Percentiles rank a stretch among this genome's conserved stretches.
Conservation (phyloP, 1,140 invertebrate genomes). For the Papilio dardanus region DNA sequence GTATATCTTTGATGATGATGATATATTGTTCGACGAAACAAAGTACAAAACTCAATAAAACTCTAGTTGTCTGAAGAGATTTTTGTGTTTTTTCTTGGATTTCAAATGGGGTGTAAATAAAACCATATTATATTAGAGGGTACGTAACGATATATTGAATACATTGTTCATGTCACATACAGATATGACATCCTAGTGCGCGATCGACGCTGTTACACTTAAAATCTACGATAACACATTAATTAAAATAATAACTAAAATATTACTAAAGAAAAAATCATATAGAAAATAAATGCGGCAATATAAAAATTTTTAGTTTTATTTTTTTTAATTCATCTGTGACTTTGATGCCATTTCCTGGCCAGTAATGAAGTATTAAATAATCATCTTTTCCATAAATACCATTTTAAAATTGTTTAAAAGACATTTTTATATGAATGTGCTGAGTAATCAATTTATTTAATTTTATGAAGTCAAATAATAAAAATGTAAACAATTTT, state of each 20-base stretch:
- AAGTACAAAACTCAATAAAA: not conserved
- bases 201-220: conserved; percentile 56
- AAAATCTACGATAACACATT: conserved; percentile 49
- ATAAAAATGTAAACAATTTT: conserved; percentile 3
- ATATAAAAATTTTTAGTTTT: conserved; percentile 47
- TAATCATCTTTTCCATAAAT: conserved; percentile 30
- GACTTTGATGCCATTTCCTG: conserved; percentile 60
- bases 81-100: not conserved
- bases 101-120: conserved; percentile 41
- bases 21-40: too few species aligned
- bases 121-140: conserved; percentile 44
- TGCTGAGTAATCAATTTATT: not conserved
- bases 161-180: conserved; percentile 56
- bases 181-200: conserved; percentile 65
- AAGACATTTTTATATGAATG: not conserved
- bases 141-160: conserved; percentile 61
- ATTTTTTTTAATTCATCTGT: conserved; percentile 60
- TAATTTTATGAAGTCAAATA: not conserved
- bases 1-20: too few species aligned
- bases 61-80: not conserved
- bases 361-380: conserved; percentile 23
- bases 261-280: conserved; percentile 53
- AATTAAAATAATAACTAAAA: conserved; percentile 57
- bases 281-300: conserved; percentile 70
- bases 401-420: not conserved